These are phyloP conservation scores for Catharus minimus DNA, from an alignment of 2,113 vertebrate genomes.

Conservation along the genomic window DNA sequence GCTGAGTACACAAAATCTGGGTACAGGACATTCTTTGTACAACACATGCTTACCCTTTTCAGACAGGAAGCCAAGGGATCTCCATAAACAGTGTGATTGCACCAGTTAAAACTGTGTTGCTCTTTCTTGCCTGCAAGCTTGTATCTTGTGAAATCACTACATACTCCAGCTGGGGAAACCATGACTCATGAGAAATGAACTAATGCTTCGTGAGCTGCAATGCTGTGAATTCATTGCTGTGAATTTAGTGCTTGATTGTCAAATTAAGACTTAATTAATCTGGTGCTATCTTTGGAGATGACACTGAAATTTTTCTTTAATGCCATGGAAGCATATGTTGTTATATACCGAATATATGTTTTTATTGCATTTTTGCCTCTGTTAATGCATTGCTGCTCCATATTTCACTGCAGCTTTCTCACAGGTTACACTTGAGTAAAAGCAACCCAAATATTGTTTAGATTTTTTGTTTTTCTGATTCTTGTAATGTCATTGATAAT, in stretches of 20 bases:
- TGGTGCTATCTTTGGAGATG: background rate
- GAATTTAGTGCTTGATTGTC: background rate
- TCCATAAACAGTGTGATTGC: conserved; percentile 3
- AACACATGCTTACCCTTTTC: background rate
- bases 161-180: background rate
- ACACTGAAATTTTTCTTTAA: background rate
- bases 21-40: conserved; percentile 15
- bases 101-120: background rate
- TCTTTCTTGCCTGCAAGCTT: conserved; percentile 17
- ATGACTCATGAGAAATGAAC: background rate
- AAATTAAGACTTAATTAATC: background rate
- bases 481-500: background rate
- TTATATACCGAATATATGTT: background rate
- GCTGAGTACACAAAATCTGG: background rate
- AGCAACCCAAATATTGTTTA: background rate
- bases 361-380: background rate
- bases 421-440: background rate
- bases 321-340: background rate
- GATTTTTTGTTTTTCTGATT: background rate
- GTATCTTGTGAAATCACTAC: conserved; percentile 16
- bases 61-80: background rate
- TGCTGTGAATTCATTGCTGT: background rate
- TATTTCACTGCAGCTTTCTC: background rate
- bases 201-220: background rate
- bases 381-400: background rate